Conservation (phyloP, 2,888 invertebrate species). For the Nymphalis urticae region DNA sequence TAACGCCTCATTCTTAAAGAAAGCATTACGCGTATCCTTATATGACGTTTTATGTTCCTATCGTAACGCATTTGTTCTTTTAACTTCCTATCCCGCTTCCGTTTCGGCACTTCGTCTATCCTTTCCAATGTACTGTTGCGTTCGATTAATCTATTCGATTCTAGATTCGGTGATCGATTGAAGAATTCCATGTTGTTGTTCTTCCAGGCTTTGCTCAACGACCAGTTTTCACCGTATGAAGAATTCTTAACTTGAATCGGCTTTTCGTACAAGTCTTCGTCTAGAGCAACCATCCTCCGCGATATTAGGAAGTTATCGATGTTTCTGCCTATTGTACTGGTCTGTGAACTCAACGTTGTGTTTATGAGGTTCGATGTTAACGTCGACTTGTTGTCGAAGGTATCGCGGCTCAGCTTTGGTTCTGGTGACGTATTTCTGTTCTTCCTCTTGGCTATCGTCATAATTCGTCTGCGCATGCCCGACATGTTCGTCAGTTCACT, state of each 20-base stretch:
- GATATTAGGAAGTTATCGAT: constrained; percentile 71
- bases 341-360: constrained; percentile 68
- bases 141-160: constrained; percentile 54
- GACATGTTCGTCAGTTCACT: constrained; percentile 77
- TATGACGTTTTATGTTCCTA: constrained; percentile 83
- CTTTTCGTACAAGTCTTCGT: constrained; percentile 74
- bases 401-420: constrained; percentile 55
- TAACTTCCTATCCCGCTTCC: constrained; percentile 60
- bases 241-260: constrained; percentile 67
- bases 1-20: constrained; percentile 83
- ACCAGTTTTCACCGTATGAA: constrained; percentile 76
- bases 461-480: constrained; percentile 69
- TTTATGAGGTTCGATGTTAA: constrained; percentile 68
- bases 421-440: constrained; percentile 57
- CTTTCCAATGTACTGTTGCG: constrained; percentile 57
- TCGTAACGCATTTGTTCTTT: constrained; percentile 80
- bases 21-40: constrained; percentile 85
- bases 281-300: constrained; percentile 66
- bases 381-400: constrained; percentile 53
- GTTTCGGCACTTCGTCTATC: constrained; percentile 69
- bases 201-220: constrained; percentile 76
- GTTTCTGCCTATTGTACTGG: constrained; percentile 66
- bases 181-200: constrained; percentile 67
- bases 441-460: constrained; percentile 69
- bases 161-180: constrained; percentile 57